Base-by-base conservation (phyloP, 1,140 invertebrate genomes). In the Sinella curviseta region DNA sequence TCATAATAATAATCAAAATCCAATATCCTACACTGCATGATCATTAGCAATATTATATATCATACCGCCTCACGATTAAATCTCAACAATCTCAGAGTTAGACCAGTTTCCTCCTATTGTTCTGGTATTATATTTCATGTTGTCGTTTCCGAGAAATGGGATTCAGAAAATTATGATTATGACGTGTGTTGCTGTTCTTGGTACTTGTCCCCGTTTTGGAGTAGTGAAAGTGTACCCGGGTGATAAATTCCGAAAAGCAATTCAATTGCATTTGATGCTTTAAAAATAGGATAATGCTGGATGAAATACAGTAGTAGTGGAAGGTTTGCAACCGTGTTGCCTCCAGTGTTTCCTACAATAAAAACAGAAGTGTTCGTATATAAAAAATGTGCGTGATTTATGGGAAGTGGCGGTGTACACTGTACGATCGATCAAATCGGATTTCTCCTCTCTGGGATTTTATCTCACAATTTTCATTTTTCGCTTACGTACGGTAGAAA, bases 381-480 rank as follows among this genome's bases (percentile, higher is more conserved):
- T n/a, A n/a, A n/a, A n/a, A n/a, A n/a, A n/a, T n/a, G n/a, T 70
- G 31, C 24, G 26, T 70, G 65, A 70, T 70, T 70, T 70, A 70
- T 70, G 65, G 30, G 28, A 70, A 70, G 8, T 31, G 31, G 8
- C 12, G 31, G 3, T 70, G 8, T 33, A 70, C 65, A 70, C 28
- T 8, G 31, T 33, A 33, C 65, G 65, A 70, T 70, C 65, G 65
- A 70, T 70, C 65, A 70, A 70, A 70, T 70, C 65, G 65, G 65
- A 70, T 70, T 70, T 70, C 65, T 65, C 57, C 57, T 70, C 65
- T 70, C 31, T 70, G 65, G 65, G 8, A 31, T 70, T 70, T 70
- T 70, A 70, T 70, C 65, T 70, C 26, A 8, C 65, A 17, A 31
- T 8, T 33, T 70, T 70, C 55, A 70, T 70, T 70, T 70, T 70